phyloP scores from a whole-genome alignment of 30 jellyfish, hydroid and myxozoan species.

The Nemopilema nomurai region DNA sequence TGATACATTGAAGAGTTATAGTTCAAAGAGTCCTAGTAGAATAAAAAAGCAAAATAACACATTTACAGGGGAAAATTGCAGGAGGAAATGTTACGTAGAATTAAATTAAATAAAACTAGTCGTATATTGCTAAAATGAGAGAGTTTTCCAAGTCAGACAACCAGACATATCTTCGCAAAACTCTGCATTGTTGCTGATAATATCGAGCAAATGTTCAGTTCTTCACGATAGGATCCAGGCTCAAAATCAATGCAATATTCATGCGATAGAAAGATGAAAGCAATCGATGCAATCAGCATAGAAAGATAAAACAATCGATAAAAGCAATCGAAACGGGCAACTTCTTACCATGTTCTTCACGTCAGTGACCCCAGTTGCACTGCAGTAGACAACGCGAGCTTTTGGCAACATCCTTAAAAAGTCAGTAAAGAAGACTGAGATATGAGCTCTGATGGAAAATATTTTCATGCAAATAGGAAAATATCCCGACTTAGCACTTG shows the following conservation, averaged over 20 bases:
- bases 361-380: constrained; percentile 98
- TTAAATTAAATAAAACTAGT: too few relatives aligned
- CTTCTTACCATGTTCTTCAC: constrained; percentile 80
- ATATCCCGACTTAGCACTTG: neutral
- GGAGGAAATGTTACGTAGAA: too few relatives aligned
- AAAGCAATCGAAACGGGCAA: neutral
- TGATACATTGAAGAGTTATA: too few relatives aligned
- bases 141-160: too few relatives aligned
- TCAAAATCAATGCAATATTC: too few relatives aligned
- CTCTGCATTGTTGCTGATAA: neutral
- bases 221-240: neutral
- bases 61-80: too few relatives aligned
- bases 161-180: neutral
- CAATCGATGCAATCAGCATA: too few relatives aligned
- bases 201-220: neutral
- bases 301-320: too few relatives aligned
- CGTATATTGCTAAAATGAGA: too few relatives aligned
- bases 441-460: neutral
- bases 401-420: constrained; percentile 72
- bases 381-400: constrained; percentile 94
- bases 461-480: neutral
- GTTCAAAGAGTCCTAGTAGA: too few relatives aligned
- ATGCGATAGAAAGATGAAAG: neutral
- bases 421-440: neutral
- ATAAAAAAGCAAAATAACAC: too few relatives aligned